Percentiles rank a stretch among this genome's conserved stretches.
Evolutionary conservation across 2,888 invertebrate genomes (phyloP).

Genomic region (Drosophila anomelani): DNA sequence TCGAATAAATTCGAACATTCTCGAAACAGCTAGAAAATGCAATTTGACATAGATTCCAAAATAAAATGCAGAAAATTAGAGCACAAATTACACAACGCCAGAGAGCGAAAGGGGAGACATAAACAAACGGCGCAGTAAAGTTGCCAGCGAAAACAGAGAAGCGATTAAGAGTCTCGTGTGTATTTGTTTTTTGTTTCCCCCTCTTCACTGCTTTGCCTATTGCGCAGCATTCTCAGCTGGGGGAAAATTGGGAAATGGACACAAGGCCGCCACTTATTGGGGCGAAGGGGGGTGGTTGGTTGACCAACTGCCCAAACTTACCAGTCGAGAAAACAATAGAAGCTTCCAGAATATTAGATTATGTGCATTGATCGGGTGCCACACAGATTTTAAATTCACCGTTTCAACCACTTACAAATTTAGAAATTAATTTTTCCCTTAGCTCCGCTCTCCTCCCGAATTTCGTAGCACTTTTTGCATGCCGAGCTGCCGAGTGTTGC

Average conservation of each 20-base stretch:
- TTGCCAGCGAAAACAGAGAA: slow-evolving; percentile 73
- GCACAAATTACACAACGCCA: slow-evolving; percentile 64
- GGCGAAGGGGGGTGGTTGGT: slow-evolving; percentile 14
- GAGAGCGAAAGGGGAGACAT: slow-evolving; percentile 57
- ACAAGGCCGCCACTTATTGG: slow-evolving; percentile 63
- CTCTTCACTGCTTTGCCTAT: slow-evolving; percentile 38
- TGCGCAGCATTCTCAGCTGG: slow-evolving; percentile 63
- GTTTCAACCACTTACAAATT: slow-evolving; percentile 32
- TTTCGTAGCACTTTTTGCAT: background rate
- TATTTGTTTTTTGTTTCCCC: background rate
- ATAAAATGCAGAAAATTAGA: slow-evolving; percentile 37
- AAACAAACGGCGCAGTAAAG: slow-evolving; percentile 72
- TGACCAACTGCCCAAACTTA: background rate
- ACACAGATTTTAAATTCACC: slow-evolving; percentile 8
- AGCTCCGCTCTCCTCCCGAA: background rate
- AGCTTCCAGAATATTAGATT: slow-evolving; percentile 10
- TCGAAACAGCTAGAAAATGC: slow-evolving; percentile 22
- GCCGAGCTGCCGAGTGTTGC: slow-evolving; percentile 1
- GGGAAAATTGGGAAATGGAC: slow-evolving; percentile 58
- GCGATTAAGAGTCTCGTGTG: slow-evolving; percentile 38
- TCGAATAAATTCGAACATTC: slow-evolving; percentile 13
- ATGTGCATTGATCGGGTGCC: background rate
- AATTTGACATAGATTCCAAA: slow-evolving; percentile 47
- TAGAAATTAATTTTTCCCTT: slow-evolving; percentile 26
- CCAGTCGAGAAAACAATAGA: slow-evolving; percentile 9